Base-by-base conservation (phyloP, 2,888 invertebrate genomes). In the Polia nebulosa region DNA sequence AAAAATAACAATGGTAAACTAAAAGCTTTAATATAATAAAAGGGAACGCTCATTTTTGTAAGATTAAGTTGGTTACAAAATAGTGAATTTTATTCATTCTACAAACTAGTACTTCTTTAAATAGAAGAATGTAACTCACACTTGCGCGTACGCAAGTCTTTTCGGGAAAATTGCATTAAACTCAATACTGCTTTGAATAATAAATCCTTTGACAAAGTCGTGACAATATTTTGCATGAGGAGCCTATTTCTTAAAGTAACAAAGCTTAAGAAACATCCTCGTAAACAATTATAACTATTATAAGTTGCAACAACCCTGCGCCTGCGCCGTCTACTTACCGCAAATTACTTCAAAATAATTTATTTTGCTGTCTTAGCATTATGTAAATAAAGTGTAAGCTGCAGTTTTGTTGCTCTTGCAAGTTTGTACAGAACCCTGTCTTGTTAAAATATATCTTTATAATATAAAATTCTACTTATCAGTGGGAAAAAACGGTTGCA, bases 321-420 rank as follows among this genome's bases (percentile, higher is more conserved):
- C 52, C 56, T 22, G 52, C 72, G 51, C 34, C 41, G 51, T 6
- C 52, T 32, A 9, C 62, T 60, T 62, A 83, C 84, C 84, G 80
- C 85, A 83, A 83, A 84, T 80, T 83, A 68, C 71, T 65, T 63
- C 7, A 17, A 72, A 82, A 75, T 78, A 81, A 81, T 63, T 81
- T 58, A 80, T 74, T 72, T 78, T 53, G 51, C 32, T 53, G 45
- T 49, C 55, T 67, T 74, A 74, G 47, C 47, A 78, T 78, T 75
- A 71, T 59, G 34, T 58, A 59, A 58, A 77, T 72, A 59, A 57
- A 53, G n/a, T 45, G 20, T 27, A 36, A 67, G 29, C 29, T 36
- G 8, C 25, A 20, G 36, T 27, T 29, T 44, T 44, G 20, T 49
- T 36, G 57, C 13, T 27, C 22, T 27, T 15, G 13, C 17, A 9